These are phyloP conservation scores for Tenthredo scrophulariae DNA, from an alignment of 2,888 invertebrate genomes.

Conservation along the genomic window DNA sequence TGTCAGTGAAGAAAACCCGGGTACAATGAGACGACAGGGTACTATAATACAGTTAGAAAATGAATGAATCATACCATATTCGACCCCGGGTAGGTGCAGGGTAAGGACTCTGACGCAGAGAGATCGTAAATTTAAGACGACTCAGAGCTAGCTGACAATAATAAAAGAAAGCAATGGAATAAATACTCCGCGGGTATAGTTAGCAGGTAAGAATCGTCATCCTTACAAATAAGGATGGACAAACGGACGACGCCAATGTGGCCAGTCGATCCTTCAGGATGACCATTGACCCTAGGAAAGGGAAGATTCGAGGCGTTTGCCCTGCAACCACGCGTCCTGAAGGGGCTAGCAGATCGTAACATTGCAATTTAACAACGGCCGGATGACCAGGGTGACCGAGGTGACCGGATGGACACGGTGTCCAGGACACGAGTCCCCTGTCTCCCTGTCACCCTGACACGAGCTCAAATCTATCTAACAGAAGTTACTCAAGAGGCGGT, in stretches of 20 bases:
- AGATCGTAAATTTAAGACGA: conserved; percentile 40
- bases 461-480: conserved; percentile 26
- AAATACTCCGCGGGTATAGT: conserved; percentile 29
- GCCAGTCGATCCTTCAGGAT: conserved; percentile 33
- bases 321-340: conserved; percentile 29
- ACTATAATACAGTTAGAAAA: conserved; percentile 30
- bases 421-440: conserved; percentile 34
- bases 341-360: conserved; percentile 50
- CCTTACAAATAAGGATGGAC: conserved; percentile 39
- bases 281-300: conserved; percentile 44
- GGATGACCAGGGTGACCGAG: conserved; percentile 44
- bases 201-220: conserved; percentile 41
- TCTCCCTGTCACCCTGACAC: conserved; percentile 32
- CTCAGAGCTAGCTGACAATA: not conserved
- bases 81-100: not conserved
- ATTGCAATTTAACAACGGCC: conserved; percentile 47
- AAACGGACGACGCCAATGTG: not conserved
- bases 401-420: conserved; percentile 46
- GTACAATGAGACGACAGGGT: not conserved
- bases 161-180: conserved; percentile 27
- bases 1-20: not conserved
- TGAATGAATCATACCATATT: conserved; percentile 38
- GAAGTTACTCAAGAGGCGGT: conserved; percentile 26
- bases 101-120: conserved; percentile 19
- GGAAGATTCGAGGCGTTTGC: conserved; percentile 8